phyloP scores from a whole-genome alignment of 1,140 invertebrate genomes.

The Acromyrmex heyeri region DNA sequence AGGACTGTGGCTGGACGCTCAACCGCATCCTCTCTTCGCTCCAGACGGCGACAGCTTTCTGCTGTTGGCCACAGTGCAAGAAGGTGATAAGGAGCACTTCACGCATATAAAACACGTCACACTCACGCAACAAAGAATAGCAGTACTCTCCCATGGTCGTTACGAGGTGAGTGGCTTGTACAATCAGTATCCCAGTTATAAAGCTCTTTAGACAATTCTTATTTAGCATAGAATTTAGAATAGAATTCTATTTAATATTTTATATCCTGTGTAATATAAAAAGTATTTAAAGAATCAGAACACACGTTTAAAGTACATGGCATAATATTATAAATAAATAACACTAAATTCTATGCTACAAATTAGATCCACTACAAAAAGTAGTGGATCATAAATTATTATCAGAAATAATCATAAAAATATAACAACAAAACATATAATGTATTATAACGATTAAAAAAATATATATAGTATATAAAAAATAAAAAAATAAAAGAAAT shows the following conservation, averaged over 20 bases:
- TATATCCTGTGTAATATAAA: not conserved
- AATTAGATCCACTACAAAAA: not conserved
- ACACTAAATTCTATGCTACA: not conserved
- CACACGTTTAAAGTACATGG: not conserved
- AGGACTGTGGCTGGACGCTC: slow-evolving; percentile 94
- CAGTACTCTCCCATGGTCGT: slow-evolving; percentile 94
- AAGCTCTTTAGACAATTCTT: not conserved
- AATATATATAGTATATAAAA: not conserved
- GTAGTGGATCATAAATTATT: not conserved
- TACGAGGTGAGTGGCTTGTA: slow-evolving; percentile 90
- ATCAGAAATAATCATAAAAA: not conserved
- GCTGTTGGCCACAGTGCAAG: slow-evolving; percentile 93
- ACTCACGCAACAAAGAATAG: slow-evolving; percentile 92
- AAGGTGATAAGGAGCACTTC: slow-evolving; percentile 93
- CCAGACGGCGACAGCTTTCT: slow-evolving; percentile 94
- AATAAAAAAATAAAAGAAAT: not conserved
- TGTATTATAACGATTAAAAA: not conserved
- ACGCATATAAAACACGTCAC: slow-evolving; percentile 96
- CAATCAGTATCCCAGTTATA: not conserved
- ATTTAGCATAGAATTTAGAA: not conserved
- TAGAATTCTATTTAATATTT: not conserved
- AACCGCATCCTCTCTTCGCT: slow-evolving; percentile 94
- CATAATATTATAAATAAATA: too few relatives aligned
- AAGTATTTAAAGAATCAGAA: not conserved
- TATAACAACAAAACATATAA: not conserved